A percentile compares a stretch with the other conserved stretches of the same genome.
Conservation (phyloP, 92 coral and sea anemone genomes). For the Zoanthus sansibaricus region DNA sequence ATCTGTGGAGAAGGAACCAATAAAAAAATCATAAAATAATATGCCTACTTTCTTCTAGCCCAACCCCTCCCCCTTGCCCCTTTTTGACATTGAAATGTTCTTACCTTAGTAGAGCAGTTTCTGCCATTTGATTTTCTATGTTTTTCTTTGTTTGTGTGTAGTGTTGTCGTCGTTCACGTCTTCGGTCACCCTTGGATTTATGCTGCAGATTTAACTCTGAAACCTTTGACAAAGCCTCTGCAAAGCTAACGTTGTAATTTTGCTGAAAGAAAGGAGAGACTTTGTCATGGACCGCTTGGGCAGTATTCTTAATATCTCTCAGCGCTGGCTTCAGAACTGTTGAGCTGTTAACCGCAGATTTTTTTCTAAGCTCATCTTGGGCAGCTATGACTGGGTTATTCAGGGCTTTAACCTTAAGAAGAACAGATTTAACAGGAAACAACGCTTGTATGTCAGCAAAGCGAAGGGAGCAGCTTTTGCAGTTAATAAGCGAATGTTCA, state of each 20-base stretch:
- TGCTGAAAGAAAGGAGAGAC: slow-evolving; percentile 31
- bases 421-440: slow-evolving; percentile 55
- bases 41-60: too few relatives aligned
- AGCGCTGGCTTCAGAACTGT: slow-evolving; percentile 51
- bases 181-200: slow-evolving; percentile 26
- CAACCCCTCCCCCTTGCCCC: too few relatives aligned
- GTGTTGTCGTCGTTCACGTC: slow-evolving; percentile 29
- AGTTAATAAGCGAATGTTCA: slow-evolving; percentile 54
- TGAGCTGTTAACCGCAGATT: slow-evolving; percentile 24
- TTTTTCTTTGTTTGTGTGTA: slow-evolving; percentile 14
- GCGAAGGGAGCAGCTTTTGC: slow-evolving; percentile 60
- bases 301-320: slow-evolving; percentile 25
- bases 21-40: too few relatives aligned
- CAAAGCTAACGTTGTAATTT: slow-evolving; percentile 28
- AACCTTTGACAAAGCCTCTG: slow-evolving; percentile 37
- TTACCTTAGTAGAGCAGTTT: slow-evolving; percentile 49
- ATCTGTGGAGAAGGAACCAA: too few relatives aligned
- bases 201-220: slow-evolving; percentile 32
- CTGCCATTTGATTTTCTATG: slow-evolving; percentile 50
- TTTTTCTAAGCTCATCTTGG: slow-evolving; percentile 11
- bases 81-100: background rate
- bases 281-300: slow-evolving; percentile 38
- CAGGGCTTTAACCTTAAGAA: slow-evolving; percentile 56
- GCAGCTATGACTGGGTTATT: slow-evolving; percentile 52
- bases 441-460: slow-evolving; percentile 34